phyloP scores from a whole-genome alignment of 2,113 vertebrate species.

The Hemichromis elongatus region DNA sequence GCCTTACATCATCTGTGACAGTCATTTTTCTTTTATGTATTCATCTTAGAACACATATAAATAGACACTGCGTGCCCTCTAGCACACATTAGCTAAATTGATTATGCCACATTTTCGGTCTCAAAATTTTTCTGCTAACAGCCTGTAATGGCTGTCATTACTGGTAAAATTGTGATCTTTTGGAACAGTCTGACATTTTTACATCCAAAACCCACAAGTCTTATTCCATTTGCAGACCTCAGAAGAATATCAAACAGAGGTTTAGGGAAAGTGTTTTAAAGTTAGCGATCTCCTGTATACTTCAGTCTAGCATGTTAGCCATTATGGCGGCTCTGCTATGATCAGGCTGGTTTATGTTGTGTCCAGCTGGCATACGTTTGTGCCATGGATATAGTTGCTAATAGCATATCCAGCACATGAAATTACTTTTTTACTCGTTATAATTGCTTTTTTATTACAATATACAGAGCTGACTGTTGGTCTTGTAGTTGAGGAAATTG shows the following conservation, averaged over 20 bases:
- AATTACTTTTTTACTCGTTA: background rate
- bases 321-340: background rate
- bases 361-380: rapidly evolving
- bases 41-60: background rate
- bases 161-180: background rate
- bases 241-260: background rate
- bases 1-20: background rate
- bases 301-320: background rate
- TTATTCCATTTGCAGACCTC: background rate
- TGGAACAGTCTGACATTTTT: background rate
- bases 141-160: background rate
- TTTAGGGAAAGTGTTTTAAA: background rate
- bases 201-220: background rate
- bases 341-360: background rate
- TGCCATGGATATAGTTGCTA: background rate
- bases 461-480: background rate
- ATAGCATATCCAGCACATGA: background rate
- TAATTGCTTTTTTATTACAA: background rate
- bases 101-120: background rate
- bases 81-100: background rate
- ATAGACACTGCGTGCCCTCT: background rate
- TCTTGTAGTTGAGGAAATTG: background rate
- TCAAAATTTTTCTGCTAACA: background rate
- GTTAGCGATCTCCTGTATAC: background rate
- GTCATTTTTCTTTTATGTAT: background rate